These are phyloP conservation scores for Myopa tessellatipennis DNA, from an alignment of 2,888 invertebrate genomes.

Conservation along the genomic window DNA sequence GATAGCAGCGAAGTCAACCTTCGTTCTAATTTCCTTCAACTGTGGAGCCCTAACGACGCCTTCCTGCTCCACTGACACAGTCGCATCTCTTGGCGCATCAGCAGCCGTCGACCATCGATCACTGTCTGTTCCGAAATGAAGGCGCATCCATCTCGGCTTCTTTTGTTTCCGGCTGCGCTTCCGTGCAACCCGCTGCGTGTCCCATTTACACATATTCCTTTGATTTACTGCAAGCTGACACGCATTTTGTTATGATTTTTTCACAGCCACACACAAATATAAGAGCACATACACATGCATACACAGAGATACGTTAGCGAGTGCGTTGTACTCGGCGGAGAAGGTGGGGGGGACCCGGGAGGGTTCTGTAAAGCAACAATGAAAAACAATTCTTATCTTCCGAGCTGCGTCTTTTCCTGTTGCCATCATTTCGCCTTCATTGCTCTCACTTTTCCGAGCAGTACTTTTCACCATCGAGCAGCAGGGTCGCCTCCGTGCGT, in stretches of 20 bases:
- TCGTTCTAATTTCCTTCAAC: not conserved
- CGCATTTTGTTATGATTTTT: constrained; percentile 33
- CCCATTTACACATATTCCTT: constrained; percentile 15
- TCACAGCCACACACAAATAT: not conserved
- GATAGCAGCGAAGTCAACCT: not conserved
- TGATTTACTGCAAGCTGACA: constrained; percentile 29
- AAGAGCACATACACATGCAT: not conserved
- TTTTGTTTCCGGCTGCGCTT: not conserved
- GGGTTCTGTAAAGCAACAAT: not conserved
- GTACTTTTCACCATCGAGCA: not conserved
- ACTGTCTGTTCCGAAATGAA: not conserved
- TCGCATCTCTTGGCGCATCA: not conserved
- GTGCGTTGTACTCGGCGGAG: not conserved
- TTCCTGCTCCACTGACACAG: constrained; percentile 23
- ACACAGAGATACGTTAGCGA: not conserved
- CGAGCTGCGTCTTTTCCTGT: constrained; percentile 4
- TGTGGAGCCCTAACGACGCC: not conserved
- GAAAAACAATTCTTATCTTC: constrained; percentile 8
- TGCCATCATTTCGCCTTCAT: not conserved
- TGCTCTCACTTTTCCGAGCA: not conserved
- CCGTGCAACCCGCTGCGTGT: constrained; percentile 10
- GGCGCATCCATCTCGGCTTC: not conserved
- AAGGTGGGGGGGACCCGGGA: not conserved
- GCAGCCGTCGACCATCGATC: too few species aligned
- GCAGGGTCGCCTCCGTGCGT: not conserved